Evolutionary conservation across 2,888 invertebrate genomes (phyloP).

Genomic region (Dryobotodes eremita): DNA sequence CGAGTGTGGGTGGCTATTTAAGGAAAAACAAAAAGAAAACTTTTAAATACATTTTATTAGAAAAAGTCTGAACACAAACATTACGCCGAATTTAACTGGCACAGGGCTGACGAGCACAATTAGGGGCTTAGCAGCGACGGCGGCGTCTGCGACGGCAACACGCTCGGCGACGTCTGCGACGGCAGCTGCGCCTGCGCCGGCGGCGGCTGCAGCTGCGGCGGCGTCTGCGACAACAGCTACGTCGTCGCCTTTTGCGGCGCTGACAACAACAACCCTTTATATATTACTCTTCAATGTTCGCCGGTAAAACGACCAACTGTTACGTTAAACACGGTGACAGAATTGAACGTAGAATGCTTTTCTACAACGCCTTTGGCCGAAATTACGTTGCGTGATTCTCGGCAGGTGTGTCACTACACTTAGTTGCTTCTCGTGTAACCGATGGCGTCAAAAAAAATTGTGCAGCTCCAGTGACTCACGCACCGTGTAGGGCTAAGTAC

Average conservation of each 20-base stretch:
- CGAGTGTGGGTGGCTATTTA: background rate
- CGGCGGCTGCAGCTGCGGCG: constrained; percentile 70
- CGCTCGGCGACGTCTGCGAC: constrained; percentile 62
- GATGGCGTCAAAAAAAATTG: background rate
- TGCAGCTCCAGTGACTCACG: background rate
- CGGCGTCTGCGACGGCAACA: constrained; percentile 58
- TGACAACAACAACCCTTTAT: background rate
- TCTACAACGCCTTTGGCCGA: background rate
- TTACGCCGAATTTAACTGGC: constrained; percentile 49
- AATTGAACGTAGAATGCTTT: background rate
- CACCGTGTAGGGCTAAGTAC: no score
- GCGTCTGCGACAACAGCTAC: constrained; percentile 66
- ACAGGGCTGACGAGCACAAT: constrained; percentile 50
- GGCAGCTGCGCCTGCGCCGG: constrained; percentile 64
- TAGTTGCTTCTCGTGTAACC: background rate
- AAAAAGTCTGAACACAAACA: constrained; percentile 40
- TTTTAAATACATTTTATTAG: constrained; percentile 16
- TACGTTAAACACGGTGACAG: constrained; percentile 12
- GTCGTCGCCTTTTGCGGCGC: constrained; percentile 57
- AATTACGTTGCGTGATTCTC: background rate
- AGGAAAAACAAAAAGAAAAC: background rate
- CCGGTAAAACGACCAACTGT: constrained; percentile 35
- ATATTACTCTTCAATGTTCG: constrained; percentile 18
- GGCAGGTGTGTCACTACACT: background rate
- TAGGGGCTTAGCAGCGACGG: constrained; percentile 62